phyloP scores from a whole-genome alignment of 2,888 invertebrate species.

The Oligia strigilis region DNA sequence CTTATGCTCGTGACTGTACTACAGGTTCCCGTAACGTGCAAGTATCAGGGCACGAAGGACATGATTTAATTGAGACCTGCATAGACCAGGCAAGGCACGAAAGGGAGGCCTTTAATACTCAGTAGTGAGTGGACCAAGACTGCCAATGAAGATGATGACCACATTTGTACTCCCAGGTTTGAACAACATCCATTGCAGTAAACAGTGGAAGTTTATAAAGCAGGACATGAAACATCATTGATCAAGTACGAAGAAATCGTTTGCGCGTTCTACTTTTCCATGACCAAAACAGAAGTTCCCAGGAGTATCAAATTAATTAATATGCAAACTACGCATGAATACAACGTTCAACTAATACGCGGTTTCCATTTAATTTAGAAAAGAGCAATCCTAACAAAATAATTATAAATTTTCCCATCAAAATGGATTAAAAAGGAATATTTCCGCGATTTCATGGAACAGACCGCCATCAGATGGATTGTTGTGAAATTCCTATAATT shows the following conservation, averaged over 20 bases:
- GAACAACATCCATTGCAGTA: neutral
- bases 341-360: neutral
- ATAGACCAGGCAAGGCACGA: neutral
- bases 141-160: neutral
- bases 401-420: constrained; percentile 15
- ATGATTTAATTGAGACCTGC: neutral
- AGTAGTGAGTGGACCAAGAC: neutral
- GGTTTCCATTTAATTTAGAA: constrained; percentile 32
- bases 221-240: neutral
- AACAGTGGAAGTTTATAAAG: neutral
- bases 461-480: constrained; percentile 44
- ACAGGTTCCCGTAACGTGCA: neutral
- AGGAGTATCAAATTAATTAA: constrained; percentile 14
- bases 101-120: neutral
- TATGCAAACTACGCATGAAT: constrained; percentile 17
- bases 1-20: too few species aligned
- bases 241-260: constrained; percentile 29
- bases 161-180: neutral
- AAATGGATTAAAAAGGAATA: constrained; percentile 43
- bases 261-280: constrained; percentile 16
- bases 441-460: constrained; percentile 32
- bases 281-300: constrained; percentile 20
- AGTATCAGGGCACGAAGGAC: neutral
- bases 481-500: constrained; percentile 60
- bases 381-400: constrained; percentile 2